A percentile compares a stretch with the other conserved stretches of the same genome.
Evolutionary conservation across 1,140 invertebrate species (phyloP).

Genomic region (Pemphigus obesinymphae): DNA sequence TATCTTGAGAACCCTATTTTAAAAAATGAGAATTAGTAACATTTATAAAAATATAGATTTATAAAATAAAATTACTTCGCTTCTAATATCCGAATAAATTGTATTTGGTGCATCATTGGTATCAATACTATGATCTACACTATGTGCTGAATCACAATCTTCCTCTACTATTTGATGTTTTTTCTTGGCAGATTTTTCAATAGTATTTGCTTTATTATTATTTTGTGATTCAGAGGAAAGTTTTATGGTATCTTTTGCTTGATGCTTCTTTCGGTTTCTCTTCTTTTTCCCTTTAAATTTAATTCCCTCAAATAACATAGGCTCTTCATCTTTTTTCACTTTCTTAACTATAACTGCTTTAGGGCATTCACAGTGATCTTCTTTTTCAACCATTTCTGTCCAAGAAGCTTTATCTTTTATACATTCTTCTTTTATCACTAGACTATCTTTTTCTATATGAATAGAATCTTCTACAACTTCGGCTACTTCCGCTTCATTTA

Average conservation of each 20-base stretch:
- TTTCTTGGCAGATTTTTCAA: background rate
- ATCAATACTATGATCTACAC: constrained; percentile 26
- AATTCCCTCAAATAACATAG: constrained; percentile 31
- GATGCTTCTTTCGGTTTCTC: constrained; percentile 55
- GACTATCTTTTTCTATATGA: background rate
- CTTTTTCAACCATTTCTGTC: background rate
- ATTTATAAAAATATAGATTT: background rate
- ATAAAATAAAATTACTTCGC: background rate
- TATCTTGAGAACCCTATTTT: constrained; percentile 30
- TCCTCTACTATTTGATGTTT: constrained; percentile 10
- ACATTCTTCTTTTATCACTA: background rate
- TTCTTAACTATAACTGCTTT: background rate
- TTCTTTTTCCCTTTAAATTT: constrained; percentile 35
- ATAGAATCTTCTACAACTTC: background rate
- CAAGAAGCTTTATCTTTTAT: background rate
- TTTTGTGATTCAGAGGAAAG: background rate
- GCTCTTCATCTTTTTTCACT: constrained; percentile 19
- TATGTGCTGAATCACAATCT: constrained; percentile 33
- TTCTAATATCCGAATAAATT: constrained; percentile 32
- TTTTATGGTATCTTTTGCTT: background rate
- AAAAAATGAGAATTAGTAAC: background rate
- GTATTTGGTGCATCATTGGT: constrained; percentile 28
- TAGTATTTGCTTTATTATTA: background rate
- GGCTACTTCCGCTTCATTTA: background rate
- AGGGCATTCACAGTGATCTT: constrained; percentile 34